A percentile compares a stretch with the other conserved stretches of the same genome.
These are phyloP conservation scores for Schizotus pectinicornis DNA, from an alignment of 2,888 invertebrate genomes.

Conservation along the genomic window DNA sequence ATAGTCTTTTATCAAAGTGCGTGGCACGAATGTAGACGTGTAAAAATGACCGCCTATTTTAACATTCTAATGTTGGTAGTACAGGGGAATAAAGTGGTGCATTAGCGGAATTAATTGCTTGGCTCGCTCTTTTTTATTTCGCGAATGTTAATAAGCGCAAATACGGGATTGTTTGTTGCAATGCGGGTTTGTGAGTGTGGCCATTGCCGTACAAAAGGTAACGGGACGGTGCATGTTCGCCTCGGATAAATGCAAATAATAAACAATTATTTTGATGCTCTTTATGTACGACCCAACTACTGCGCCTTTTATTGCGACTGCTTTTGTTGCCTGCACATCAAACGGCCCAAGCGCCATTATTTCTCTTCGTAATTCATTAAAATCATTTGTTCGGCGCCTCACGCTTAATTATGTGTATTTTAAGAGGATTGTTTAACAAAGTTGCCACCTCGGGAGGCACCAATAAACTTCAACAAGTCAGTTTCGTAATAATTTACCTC, in stretches of 20 bases:
- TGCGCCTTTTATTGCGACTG: constrained; percentile 15
- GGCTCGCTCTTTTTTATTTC: constrained; percentile 21
- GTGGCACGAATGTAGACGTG: constrained; percentile 38
- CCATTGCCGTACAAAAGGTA: neutral
- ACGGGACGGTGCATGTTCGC: constrained; percentile 17
- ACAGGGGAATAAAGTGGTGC: constrained; percentile 39
- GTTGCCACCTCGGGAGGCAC: no score
- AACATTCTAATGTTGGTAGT: constrained; percentile 37
- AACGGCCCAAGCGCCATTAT: neutral
- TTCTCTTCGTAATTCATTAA: neutral
- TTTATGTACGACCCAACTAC: constrained; percentile 10
- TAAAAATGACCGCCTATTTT: constrained; percentile 43
- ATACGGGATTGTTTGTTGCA: constrained; percentile 24
- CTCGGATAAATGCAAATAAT: constrained; percentile 28
- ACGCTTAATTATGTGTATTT: no score
- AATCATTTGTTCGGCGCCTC: no score
- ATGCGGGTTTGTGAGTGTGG: constrained; percentile 12
- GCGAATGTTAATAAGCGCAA: constrained; percentile 27
- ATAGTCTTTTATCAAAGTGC: constrained; percentile 40
- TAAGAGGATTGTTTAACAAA: no score
- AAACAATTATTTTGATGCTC: constrained; percentile 30
- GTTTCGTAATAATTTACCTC: no score
- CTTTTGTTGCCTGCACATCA: constrained; percentile 14
- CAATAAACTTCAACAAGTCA: no score
- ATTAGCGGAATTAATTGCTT: constrained; percentile 44